Base-by-base conservation (phyloP, 2,797 vertebrate species). In the Bradypodion ventrale region DNA sequence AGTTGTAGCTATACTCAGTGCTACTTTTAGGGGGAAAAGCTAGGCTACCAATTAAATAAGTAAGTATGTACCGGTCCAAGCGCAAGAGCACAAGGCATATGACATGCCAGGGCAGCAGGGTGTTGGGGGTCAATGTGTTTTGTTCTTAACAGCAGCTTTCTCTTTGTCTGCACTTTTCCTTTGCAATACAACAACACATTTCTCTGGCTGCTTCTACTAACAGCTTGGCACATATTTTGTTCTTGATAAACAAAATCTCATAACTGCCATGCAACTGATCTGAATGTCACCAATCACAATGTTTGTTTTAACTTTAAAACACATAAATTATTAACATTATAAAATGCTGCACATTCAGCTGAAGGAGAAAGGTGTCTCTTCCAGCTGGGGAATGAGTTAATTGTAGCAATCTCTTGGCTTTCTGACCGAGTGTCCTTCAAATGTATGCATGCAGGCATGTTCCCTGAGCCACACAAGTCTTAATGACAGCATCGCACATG, bases 401-500 rank as follows among this genome's bases (percentile, higher is more conserved):
- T 88, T 90, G 87, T 84, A 86, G 85, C 89, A 85, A 85, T 82
- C 60, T 88, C 83, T 46, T 63, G 46, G 87, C 60, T 75, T 93
- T 93, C 91, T 92, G 91, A 94, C 90, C 93, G 73, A 74, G 56
- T 83, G 90, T 87, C 87, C 93, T 92, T 94, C 90, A 91, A 66
- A 83, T 32, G 82, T 77, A 80, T 63, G 72, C 83, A 84, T 2
- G 16, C 37, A 79, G 21, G 65, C 40, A 59, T 52, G 23, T 25
- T 69, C 52, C 27, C 40, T 4, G 5, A 81, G 63, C 65, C 27
- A 49, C 77, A 86, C 35, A 72, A 5, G 29, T 52, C 75, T 46
- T 49, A 85, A 65, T 83, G 63, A 85, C 77, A 90, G 72, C 25
- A 85, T 60, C 46, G 44, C 44, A 40, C 83, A 84, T 86, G 84